Percentiles rank a stretch among this genome's conserved stretches.
These are phyloP conservation scores for Polydrusus tereticollis DNA, from an alignment of 2,888 invertebrate genomes.

Conservation along the genomic window DNA sequence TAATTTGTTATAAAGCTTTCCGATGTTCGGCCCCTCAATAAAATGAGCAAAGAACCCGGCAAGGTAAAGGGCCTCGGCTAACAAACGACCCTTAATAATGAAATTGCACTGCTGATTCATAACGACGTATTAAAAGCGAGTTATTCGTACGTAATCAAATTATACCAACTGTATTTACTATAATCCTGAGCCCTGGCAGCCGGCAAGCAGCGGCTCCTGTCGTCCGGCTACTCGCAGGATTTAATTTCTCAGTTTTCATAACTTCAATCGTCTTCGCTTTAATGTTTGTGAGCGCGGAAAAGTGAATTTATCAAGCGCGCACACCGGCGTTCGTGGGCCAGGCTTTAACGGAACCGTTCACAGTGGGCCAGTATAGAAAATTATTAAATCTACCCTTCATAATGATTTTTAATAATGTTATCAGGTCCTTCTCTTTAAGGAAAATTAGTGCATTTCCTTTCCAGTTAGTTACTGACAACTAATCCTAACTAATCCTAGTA, in stretches of 20 bases:
- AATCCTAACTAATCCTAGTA: no score
- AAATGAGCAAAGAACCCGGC: slow-evolving; percentile 39
- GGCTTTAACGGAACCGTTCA: slow-evolving; percentile 26
- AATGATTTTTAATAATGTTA: no score
- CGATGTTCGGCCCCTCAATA: slow-evolving; percentile 31
- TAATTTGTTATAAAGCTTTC: slow-evolving; percentile 46
- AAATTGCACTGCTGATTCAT: slow-evolving; percentile 62
- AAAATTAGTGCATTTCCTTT: no score
- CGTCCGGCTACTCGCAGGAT: slow-evolving; percentile 58
- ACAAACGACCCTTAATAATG: slow-evolving; percentile 53
- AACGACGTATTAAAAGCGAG: slow-evolving; percentile 66
- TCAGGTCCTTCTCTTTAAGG: no score
- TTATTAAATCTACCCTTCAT: no score
- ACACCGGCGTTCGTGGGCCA: slow-evolving; percentile 61
- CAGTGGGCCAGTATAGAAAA: slow-evolving; percentile 26
- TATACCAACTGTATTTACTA: slow-evolving; percentile 66
- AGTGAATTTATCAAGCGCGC: slow-evolving; percentile 68
- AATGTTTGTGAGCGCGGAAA: slow-evolving; percentile 67
- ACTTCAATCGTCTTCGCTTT: slow-evolving; percentile 68
- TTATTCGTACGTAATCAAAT: slow-evolving; percentile 67
- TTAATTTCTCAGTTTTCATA: slow-evolving; percentile 68
- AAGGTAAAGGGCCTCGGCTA: slow-evolving; percentile 27
- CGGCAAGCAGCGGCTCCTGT: slow-evolving; percentile 37
- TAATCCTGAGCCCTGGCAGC: slow-evolving; percentile 57
- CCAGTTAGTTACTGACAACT: no score